Base-by-base conservation (phyloP, 2,113 vertebrate species). In the Syrmaticus mikado region DNA sequence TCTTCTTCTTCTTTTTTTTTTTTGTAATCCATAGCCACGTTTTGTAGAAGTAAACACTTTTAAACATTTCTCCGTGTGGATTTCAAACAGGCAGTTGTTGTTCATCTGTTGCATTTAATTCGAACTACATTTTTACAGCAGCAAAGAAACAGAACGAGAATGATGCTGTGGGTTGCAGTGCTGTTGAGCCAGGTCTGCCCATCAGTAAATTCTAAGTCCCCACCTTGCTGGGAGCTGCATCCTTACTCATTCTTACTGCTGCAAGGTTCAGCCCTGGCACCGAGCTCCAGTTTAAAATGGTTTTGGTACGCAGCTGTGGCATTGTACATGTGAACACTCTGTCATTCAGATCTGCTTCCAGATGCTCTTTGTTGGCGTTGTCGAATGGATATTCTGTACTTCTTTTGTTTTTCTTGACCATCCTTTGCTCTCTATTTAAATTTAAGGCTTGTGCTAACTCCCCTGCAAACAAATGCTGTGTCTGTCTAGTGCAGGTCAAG, bases 1-100 rank as follows among this genome's bases (percentile, higher is more conserved):
- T 43, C 10, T 43, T 43, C 10, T 41, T 41, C 36, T 41, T 41
- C 10, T 41, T 11, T 2, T 8, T 53, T 16, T 58, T 83, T 81
- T 58, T 32, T 21, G 52, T 75, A 83, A 52, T 28, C 53, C 74
- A n/a, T 40, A 28, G 50, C 81, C 58, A 46, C 24, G 5, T 91
- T 89, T 79, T 79, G 19, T 61, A 48, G 66, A 84, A 91, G 71
- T 91, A 89, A 93, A 90, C 62, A 60, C 25, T 84, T 91, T 45
- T 36, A 94, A 87, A 95, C 71, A 72, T 76, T 55, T 91, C 82
- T 57, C 1, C 1, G 60, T 48, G 68, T 73, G 67, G 67, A 76
- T 91, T 92, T 93, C 79, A 95, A 95, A 85, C 82, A 90, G 82
- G 52, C 0, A 1, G 11, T 40, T 34, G 6, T 72, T 91, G 75